Evolutionary conservation across 2,113 vertebrate genomes (phyloP).

Genomic region (Ochotona curzoniae): DNA sequence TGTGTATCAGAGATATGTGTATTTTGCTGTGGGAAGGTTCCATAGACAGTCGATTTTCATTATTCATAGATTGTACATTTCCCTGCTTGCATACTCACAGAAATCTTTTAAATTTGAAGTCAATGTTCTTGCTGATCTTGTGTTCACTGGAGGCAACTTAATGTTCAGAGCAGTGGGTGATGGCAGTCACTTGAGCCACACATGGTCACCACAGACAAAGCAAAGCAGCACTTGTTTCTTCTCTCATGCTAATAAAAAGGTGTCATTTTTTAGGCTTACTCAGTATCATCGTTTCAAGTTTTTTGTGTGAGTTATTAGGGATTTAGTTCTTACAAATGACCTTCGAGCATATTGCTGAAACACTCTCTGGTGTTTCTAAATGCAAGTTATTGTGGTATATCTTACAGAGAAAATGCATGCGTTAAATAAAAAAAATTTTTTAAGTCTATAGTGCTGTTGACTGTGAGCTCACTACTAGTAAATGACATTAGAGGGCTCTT

Average conservation of each 20-base stretch:
- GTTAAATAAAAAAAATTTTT: background rate
- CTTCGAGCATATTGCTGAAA: background rate
- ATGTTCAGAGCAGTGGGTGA: background rate
- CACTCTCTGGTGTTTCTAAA: background rate
- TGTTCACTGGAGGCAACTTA: background rate
- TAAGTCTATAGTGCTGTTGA: background rate
- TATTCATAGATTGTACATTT: background rate
- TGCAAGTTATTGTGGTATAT: background rate
- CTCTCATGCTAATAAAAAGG: background rate
- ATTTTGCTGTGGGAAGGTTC: background rate
- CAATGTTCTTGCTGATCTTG: background rate
- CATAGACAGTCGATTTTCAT: background rate
- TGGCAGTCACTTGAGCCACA: background rate
- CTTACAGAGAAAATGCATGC: background rate
- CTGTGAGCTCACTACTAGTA: background rate
- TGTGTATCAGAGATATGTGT: background rate
- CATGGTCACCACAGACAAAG: background rate
- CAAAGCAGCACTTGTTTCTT: background rate
- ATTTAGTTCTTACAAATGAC: background rate
- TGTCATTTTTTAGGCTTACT: background rate
- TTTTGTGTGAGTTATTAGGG: background rate
- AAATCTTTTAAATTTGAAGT: background rate
- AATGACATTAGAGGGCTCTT: background rate
- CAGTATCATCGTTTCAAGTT: background rate
- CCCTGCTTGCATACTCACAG: background rate